A percentile compares a stretch with the other conserved stretches of the same genome.
These are phyloP conservation scores for Drosophila neocordata DNA, from an alignment of 1,140 invertebrate genomes.

Conservation along the genomic window DNA sequence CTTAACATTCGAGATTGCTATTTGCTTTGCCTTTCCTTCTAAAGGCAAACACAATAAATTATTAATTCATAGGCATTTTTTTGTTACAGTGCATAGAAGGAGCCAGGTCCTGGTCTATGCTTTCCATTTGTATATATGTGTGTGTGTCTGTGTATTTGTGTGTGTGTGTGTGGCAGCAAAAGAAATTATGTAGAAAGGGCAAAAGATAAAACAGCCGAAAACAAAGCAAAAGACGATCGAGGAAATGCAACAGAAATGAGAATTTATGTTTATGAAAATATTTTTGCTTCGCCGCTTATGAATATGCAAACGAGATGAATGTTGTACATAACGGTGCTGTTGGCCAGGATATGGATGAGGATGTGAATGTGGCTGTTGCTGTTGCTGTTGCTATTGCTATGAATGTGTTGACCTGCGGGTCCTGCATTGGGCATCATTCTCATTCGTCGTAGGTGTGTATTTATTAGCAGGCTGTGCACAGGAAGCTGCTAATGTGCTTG, in stretches of 20 bases:
- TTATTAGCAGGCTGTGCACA: constrained; percentile 66
- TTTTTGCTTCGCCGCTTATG: constrained; percentile 61
- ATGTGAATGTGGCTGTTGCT: constrained; percentile 20
- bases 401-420: no score
- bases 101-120: neutral
- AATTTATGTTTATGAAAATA: constrained; percentile 73
- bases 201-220: constrained; percentile 63
- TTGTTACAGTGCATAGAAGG: constrained; percentile 13
- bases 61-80: constrained; percentile 17
- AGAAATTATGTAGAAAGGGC: constrained; percentile 57
- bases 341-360: constrained; percentile 10
- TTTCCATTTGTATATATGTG: constrained; percentile 8
- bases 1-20: neutral
- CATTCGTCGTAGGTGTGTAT: constrained; percentile 57
- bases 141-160: constrained; percentile 17
- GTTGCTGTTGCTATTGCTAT: constrained; percentile 6
- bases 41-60: constrained; percentile 17
- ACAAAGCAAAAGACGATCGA: constrained; percentile 63
- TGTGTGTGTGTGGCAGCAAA: constrained; percentile 38
- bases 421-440: no score
- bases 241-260: constrained; percentile 76
- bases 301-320: constrained; percentile 56
- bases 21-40: neutral
- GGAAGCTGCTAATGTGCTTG: constrained; percentile 78
- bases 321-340: neutral